Base-by-base conservation (phyloP, 2,888 invertebrate species). In the Aleiodes leptofemur region DNA sequence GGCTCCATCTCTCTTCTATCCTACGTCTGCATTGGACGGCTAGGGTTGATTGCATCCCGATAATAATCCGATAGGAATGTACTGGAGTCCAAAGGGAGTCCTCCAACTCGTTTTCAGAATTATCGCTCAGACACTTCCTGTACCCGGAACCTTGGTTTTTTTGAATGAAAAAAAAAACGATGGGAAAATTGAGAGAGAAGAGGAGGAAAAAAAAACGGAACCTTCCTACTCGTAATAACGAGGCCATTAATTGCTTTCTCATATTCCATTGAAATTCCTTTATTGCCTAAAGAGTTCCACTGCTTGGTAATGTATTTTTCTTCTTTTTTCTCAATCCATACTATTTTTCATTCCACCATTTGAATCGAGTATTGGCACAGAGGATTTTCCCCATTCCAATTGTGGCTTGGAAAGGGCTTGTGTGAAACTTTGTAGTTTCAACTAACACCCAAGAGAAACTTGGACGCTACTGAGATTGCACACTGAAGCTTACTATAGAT, bases 31-130 rank as follows among this genome's bases (percentile, higher is more conserved):
- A 59, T 61, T 69, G 55, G 59, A 81, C 64, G 79, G 83, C 82
- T 82, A 80, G 85, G 84, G 85, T 86, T 86, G 85, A 86, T 85
- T 84, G 83, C 83, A 66, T 77, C 77, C 75, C 81, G 82, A 83
- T 86, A 86, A 85, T 85, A 85, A 83, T 80, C 82, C 69, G 77
- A 78, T 83, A 83, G 82, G 82, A 82, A 81, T 78, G 81, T 79
- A 76, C 78, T 81, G 83, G 82, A 84, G 81, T 81, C 81, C 56
- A 64, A 74, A 64, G 59, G 70, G 78, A 74, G 74, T 74, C 59
- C 66, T 75, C 77, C 59, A 73, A 72, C 68, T 59, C 72, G 56
- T 74, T 76, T 61, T 59, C 61, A 72, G 69, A 77, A 76, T 76
- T 77, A 76, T 75, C 76, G 61, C 64, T 72, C 74, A 55, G 76